Percentiles rank a stretch among this genome's conserved stretches.
Evolutionary conservation across 2,113 vertebrate species (phyloP).

Genomic region (Phyllopteryx taeniolatus): DNA sequence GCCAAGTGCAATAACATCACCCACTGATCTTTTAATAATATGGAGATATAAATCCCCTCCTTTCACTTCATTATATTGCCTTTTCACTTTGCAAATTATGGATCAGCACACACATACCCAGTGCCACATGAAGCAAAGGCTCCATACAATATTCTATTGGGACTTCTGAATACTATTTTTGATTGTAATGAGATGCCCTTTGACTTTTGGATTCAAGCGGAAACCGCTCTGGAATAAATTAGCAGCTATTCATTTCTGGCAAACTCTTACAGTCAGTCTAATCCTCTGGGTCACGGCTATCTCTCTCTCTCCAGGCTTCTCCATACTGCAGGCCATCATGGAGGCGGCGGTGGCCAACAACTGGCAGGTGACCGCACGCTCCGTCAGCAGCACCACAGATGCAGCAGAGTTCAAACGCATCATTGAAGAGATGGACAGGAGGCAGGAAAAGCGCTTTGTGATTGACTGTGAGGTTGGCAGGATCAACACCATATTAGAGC

Average conservation of each 20-base stretch:
- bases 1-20: conserved; percentile 60
- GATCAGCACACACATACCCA: conserved; percentile 23
- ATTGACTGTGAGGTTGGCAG: conserved; percentile 96
- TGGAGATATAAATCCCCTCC: conserved; percentile 48
- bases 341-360: conserved; percentile 97
- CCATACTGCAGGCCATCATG: conserved; percentile 98
- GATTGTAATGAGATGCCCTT: conserved; percentile 59
- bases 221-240: conserved; percentile 53
- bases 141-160: conserved; percentile 32
- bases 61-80: conserved; percentile 50
- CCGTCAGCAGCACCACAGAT: conserved; percentile 92
- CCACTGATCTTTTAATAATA: conserved; percentile 58
- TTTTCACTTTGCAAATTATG: conserved; percentile 47
- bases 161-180: conserved; percentile 47
- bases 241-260: conserved; percentile 29
- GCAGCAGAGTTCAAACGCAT: conserved; percentile 93
- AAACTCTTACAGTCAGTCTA: conserved; percentile 30
- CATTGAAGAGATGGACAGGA: conserved; percentile 97
- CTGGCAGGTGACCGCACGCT: conserved; percentile 98
- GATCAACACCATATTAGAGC: conserved; percentile 96
- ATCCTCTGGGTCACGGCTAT: conserved; percentile 24
- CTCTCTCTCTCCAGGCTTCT: conserved; percentile 80
- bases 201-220: conserved; percentile 44
- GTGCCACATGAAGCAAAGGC: conserved; percentile 25
- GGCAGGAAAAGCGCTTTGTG: conserved; percentile 95